Conservation (phyloP, 2,113 vertebrate genomes). For the Otocyon megalotis region DNA sequence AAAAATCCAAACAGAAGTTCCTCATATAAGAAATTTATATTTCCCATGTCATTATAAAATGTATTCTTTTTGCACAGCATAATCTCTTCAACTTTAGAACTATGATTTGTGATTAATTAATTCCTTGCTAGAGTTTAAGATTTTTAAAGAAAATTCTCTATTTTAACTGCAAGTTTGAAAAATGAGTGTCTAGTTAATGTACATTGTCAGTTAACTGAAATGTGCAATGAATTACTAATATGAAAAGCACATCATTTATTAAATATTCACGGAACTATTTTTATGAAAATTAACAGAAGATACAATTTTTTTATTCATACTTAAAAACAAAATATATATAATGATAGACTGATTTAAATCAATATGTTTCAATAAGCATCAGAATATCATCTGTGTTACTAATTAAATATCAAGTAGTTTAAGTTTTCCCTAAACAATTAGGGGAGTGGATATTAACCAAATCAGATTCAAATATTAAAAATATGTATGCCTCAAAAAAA, state of each 20-base stretch:
- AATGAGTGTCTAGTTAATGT: neutral
- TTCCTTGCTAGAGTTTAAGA: neutral
- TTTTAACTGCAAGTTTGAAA: neutral
- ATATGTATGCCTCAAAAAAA: too few relatives aligned
- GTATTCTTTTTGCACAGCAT: neutral
- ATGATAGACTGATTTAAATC: neutral
- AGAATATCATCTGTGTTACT: neutral
- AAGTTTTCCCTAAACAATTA: neutral
- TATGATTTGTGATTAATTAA: neutral
- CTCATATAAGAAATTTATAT: neutral
- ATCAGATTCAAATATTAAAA: neutral
- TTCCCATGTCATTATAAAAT: neutral
- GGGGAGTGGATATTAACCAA: neutral
- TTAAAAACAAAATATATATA: neutral
- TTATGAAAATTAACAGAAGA: neutral
- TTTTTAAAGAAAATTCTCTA: neutral
- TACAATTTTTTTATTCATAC: neutral
- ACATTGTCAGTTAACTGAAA: neutral
- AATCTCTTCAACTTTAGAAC: neutral
- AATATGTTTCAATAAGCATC: conserved; percentile 16
- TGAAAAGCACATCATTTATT: neutral
- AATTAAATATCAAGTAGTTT: neutral
- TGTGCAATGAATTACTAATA: neutral
- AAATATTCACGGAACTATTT: neutral
- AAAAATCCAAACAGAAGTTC: neutral